Evolutionary conservation across 1,140 invertebrate species (phyloP), one percentile per base, ranked within the genome.

Genomic region (Heliconius melpomene): DNA sequence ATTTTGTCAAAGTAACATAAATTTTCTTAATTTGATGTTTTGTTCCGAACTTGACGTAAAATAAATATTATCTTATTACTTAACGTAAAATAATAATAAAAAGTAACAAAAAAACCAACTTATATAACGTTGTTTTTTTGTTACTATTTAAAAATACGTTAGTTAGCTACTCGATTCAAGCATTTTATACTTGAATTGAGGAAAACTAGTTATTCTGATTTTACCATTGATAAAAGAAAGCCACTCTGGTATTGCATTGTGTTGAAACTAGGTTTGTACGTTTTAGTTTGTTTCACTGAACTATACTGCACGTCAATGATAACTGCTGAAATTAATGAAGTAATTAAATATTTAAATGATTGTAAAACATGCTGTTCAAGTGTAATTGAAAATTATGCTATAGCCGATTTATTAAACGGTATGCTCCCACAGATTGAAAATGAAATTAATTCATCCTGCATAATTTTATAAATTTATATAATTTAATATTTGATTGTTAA

Each of bases 361-460:
- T 23, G 60, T 66, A 66, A 26, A 66, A 66, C 60, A 11, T 66
- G 60, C 60, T n/a, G 60, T 66, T 2, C 23, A 23, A 11, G 11
- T 66, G 23, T 66, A 66, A 66, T 66, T 66, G 60, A 60, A 40
- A 66, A 76, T 16, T 26, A 20, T 79, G 50, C 23, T 23, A 66
- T 66, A 66, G n/a, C 0, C 60, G 13, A 66, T 66, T 26, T 66
- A 66, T 66, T 66, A 66, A 66, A 66, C 60, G 60, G 7, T 16
- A 66, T 9, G 54, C 8, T 23, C 23, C 60, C 23, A 66, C 60
- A 66, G 8, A 66, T 29, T 66, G 26, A 66, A 66, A 66, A 66
- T 66, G 29, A 26, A 29, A 29, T 66, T 66, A 66, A 66, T 66
- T 29, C 3, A 23, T 66, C 3, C 60, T 66, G 60, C 23, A 66